These are phyloP conservation scores for Aphyosemion australe DNA, from an alignment of 2,113 vertebrate genomes.

Conservation along the genomic window DNA sequence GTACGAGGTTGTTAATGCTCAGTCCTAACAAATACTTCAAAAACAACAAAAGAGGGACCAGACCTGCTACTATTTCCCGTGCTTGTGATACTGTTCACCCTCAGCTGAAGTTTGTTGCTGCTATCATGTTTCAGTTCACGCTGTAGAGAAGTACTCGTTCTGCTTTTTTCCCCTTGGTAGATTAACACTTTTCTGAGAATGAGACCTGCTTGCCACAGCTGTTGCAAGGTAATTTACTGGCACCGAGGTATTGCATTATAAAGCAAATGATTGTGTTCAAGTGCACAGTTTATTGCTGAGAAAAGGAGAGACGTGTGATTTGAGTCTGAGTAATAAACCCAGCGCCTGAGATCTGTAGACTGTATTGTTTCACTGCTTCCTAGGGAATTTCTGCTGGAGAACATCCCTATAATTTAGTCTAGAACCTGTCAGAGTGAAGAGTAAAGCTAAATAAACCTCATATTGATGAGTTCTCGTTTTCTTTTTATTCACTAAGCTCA, in stretches of 20 bases:
- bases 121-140: conserved; percentile 33
- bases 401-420: conserved; percentile 18
- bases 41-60: neutral
- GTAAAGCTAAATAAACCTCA: conserved; percentile 5
- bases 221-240: conserved; percentile 54
- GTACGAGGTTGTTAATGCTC: conserved; percentile 44
- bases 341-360: neutral
- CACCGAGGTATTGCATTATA: conserved; percentile 28
- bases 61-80: conserved; percentile 22
- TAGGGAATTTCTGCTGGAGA: conserved; percentile 1
- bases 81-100: conserved; percentile 8
- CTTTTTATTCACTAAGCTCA: neutral
- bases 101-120: conserved; percentile 31
- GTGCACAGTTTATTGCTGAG: conserved; percentile 28
- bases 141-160: conserved; percentile 31
- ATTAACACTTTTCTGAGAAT: conserved; percentile 28
- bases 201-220: conserved; percentile 30
- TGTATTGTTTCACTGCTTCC: conserved; percentile 15
- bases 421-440: neutral
- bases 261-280: conserved; percentile 57
- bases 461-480: neutral
- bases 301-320: conserved; percentile 50
- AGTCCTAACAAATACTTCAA: conserved; percentile 28
- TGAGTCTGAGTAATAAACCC: conserved; percentile 35
- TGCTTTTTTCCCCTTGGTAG: conserved; percentile 41